phyloP scores from a whole-genome alignment of 2,113 vertebrate genomes.

The Haliaeetus leucogaster region DNA sequence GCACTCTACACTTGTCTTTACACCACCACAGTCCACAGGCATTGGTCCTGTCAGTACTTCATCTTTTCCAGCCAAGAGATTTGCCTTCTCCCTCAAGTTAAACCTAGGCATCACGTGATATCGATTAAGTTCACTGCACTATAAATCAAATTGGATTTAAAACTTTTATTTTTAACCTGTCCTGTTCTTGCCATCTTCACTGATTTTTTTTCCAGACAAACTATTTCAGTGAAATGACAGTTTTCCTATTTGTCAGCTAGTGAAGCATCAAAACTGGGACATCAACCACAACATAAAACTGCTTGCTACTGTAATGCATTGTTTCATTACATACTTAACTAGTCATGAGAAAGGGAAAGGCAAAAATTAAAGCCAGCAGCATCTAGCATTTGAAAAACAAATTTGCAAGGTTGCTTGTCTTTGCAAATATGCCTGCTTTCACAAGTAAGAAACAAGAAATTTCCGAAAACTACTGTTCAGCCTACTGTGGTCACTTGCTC shows the following conservation, averaged over 20 bases:
- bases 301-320: neutral
- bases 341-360: neutral
- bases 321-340: neutral
- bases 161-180: neutral
- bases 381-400: neutral
- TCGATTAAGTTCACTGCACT: neutral
- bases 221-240: neutral
- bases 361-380: neutral
- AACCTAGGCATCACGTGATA: neutral
- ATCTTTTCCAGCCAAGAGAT: neutral
- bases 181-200: neutral
- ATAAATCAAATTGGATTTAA: neutral
- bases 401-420: neutral
- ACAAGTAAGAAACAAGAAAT: neutral
- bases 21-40: neutral
- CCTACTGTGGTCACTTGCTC: neutral
- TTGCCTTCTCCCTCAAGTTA: neutral
- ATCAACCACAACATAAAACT: neutral
- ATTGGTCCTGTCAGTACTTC: neutral
- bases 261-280: neutral
- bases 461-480: neutral
- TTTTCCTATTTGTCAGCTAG: neutral
- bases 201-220: neutral
- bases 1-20: neutral
- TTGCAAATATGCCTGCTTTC: neutral